Conservation (phyloP, 2,888 invertebrate species). For the Nezara viridula region DNA sequence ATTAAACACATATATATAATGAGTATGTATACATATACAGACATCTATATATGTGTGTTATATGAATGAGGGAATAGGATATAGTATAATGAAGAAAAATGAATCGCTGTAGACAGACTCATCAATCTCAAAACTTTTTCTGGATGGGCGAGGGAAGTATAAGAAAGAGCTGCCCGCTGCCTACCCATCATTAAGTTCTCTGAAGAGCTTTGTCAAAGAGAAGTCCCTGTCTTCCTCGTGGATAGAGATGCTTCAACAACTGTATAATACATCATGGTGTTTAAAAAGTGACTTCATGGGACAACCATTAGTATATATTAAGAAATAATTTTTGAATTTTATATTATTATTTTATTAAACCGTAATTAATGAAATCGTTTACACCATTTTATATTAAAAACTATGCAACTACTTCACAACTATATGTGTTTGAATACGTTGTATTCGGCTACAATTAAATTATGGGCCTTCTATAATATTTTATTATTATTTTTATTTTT, state of each 20-base stretch:
- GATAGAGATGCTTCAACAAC: not conserved
- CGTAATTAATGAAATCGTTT: too few species aligned
- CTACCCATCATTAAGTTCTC: constrained; percentile 8
- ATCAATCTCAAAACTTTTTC: constrained; percentile 11
- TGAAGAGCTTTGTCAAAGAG: not conserved
- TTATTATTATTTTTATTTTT: too few species aligned
- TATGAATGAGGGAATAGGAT: not conserved
- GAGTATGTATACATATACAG: not conserved
- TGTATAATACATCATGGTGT: not conserved
- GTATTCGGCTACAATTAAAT: too few species aligned
- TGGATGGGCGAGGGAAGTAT: not conserved
- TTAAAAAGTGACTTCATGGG: not conserved
- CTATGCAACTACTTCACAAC: too few species aligned
- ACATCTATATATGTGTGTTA: not conserved
- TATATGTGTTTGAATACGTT: too few species aligned
- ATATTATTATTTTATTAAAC: too few species aligned
- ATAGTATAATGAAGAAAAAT: constrained; percentile 1
- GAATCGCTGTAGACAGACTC: not conserved
- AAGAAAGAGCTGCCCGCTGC: not conserved
- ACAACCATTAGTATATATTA: not conserved
- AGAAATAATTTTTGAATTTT: too few species aligned
- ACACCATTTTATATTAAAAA: too few species aligned
- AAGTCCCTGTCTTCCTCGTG: not conserved
- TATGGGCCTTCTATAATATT: too few species aligned
- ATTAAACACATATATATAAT: too few species aligned